Evolutionary conservation across 2,113 vertebrate genomes (phyloP).

Genomic region (Pedetes capensis): DNA sequence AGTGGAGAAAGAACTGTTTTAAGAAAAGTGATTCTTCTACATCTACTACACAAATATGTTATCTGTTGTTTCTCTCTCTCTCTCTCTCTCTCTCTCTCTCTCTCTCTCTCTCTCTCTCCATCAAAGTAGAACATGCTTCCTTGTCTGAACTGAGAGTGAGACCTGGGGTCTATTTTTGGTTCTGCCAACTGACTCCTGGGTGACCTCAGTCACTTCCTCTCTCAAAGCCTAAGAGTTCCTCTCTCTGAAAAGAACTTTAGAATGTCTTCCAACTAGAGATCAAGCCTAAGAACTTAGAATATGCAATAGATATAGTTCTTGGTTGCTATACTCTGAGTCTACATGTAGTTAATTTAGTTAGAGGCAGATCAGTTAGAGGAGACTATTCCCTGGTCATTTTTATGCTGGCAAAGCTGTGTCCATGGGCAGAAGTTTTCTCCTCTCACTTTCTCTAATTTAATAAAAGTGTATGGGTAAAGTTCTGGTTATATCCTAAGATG

Average conservation of each 20-base stretch:
- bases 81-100: neutral
- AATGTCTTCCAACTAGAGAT: neutral
- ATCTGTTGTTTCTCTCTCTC: neutral
- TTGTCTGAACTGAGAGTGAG: slow-evolving; percentile 64
- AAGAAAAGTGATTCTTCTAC: neutral
- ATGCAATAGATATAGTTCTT: neutral
- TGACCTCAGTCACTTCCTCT: slow-evolving; percentile 78
- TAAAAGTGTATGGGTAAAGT: neutral
- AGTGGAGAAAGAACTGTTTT: neutral
- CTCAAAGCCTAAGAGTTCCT: slow-evolving; percentile 58
- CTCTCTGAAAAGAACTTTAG: slow-evolving; percentile 43
- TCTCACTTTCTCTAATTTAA: neutral
- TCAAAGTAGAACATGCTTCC: slow-evolving; percentile 48
- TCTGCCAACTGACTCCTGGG: slow-evolving; percentile 75
- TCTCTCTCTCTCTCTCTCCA: neutral
- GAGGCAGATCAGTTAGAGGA: neutral
- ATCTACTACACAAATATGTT: neutral
- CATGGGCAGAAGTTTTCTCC: fast-evolving
- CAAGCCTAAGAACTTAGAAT: neutral
- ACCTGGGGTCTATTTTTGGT: slow-evolving; percentile 73
- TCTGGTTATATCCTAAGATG: neutral
- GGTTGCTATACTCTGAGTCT: fast-evolving
- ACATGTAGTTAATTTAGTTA: neutral
- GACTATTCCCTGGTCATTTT: neutral
- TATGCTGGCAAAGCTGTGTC: neutral